phyloP scores from a whole-genome alignment of 1,140 invertebrate genomes.

The Eufriesea mexicana region DNA sequence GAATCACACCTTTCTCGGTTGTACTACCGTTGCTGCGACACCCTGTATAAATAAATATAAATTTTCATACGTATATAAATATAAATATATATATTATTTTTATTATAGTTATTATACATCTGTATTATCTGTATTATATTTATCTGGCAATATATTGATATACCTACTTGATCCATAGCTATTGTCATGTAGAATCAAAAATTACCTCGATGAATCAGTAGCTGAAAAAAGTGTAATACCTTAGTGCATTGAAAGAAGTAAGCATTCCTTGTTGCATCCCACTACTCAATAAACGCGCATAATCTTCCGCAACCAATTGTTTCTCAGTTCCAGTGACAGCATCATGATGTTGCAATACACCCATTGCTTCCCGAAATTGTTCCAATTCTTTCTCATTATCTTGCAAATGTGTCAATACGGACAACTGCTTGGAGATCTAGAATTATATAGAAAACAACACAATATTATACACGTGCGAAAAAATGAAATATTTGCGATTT shows the following conservation, averaged over 20 bases:
- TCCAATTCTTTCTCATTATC: conserved; percentile 70
- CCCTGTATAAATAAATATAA: too few relatives aligned
- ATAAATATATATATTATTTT: too few relatives aligned
- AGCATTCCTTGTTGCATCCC: conserved; percentile 76
- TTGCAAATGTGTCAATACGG: conserved; percentile 64
- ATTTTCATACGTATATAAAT: too few relatives aligned
- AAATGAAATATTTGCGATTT: too few relatives aligned
- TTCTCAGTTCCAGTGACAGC: conserved; percentile 96
- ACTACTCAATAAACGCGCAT: conserved; percentile 86
- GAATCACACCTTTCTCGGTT: too few relatives aligned
- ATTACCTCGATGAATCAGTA: neutral
- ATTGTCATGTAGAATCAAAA: too few relatives aligned
- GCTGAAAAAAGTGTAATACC: conserved; percentile 6
- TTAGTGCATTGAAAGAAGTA: conserved; percentile 22
- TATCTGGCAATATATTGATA: too few relatives aligned
- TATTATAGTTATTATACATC: neutral
- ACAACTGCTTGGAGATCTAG: conserved; percentile 80
- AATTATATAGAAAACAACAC: conserved; percentile 15
- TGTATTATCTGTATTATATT: neutral
- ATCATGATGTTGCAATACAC: conserved; percentile 96
- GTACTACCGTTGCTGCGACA: too few relatives aligned
- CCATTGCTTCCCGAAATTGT: conserved; percentile 84
- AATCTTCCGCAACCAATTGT: conserved; percentile 94
- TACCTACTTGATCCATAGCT: too few relatives aligned
- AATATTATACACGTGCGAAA: neutral